Evolutionary conservation across 2,888 invertebrate genomes (phyloP).

Genomic region (Mantis religiosa): DNA sequence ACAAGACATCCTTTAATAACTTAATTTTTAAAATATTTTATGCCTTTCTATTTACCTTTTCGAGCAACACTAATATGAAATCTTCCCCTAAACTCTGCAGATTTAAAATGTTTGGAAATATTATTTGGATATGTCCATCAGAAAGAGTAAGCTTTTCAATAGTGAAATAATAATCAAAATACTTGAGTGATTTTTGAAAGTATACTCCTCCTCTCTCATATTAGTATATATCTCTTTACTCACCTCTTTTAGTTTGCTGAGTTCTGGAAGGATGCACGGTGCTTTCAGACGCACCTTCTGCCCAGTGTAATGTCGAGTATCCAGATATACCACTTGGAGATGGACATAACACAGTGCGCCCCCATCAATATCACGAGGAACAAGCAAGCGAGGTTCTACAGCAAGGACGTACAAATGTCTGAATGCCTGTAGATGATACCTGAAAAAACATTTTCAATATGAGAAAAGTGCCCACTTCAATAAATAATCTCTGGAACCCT

Average conservation of each 20-base stretch:
- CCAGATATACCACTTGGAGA: constrained; percentile 55
- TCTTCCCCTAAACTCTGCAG: neutral
- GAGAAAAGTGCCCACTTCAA: no score
- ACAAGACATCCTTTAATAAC: no score
- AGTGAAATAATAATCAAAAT: neutral
- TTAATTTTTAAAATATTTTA: no score
- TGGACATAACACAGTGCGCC: constrained; percentile 79
- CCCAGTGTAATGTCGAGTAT: constrained; percentile 43
- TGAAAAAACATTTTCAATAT: constrained; percentile 40
- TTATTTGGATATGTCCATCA: no score
- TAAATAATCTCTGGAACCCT: no score
- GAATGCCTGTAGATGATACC: constrained; percentile 95
- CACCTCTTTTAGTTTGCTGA: constrained; percentile 69
- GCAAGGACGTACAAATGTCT: constrained; percentile 94
- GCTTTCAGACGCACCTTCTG: constrained; percentile 62
- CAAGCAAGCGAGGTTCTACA: constrained; percentile 80
- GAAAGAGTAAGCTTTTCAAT: no score
- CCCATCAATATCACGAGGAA: constrained; percentile 80
- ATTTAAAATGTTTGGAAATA: no score
- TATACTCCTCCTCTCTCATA: no score
- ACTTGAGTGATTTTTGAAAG: no score
- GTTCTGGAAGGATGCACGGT: constrained; percentile 82
- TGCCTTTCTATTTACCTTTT: no score
- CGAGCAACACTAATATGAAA: no score
- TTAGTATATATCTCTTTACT: neutral